These are phyloP conservation scores for Alauda arvensis DNA, from an alignment of 2,797 vertebrate species.

Conservation along the genomic window DNA sequence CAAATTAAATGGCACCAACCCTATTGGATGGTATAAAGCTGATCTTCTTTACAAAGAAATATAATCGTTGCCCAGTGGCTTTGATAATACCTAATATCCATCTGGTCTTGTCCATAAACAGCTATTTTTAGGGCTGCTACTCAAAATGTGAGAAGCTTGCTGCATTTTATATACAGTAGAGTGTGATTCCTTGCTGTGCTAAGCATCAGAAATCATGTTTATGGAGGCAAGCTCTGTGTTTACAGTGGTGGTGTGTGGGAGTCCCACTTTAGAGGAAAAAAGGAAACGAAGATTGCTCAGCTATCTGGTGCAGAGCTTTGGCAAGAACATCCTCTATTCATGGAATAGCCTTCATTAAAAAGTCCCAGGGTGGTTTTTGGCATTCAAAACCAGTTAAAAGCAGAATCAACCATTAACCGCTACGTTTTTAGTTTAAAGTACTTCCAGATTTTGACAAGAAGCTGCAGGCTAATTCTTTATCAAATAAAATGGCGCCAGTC, in stretches of 20 bases:
- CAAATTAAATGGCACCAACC: constrained; percentile 43
- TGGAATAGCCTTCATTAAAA: constrained; percentile 47
- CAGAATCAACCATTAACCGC: constrained; percentile 22
- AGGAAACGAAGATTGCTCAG: constrained; percentile 44
- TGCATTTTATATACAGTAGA: background rate
- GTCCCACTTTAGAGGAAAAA: constrained; percentile 43
- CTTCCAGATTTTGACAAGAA: constrained; percentile 33
- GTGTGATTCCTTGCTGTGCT: constrained; percentile 2
- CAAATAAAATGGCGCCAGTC: background rate
- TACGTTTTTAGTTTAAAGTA: constrained; percentile 27
- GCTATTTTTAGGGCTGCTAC: constrained; percentile 12
- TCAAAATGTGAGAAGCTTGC: constrained; percentile 13
- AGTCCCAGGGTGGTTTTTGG: constrained; percentile 40
- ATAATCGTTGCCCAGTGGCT: constrained; percentile 43
- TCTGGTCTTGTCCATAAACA: constrained; percentile 42
- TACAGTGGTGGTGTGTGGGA: constrained; percentile 36
- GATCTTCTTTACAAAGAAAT: constrained; percentile 51
- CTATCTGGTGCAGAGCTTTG: constrained; percentile 43
- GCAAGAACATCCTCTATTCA: constrained; percentile 55
- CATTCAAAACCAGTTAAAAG: constrained; percentile 41
- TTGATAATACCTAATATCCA: constrained; percentile 51
- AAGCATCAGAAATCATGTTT: constrained; percentile 35
- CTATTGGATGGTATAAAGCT: constrained; percentile 36
- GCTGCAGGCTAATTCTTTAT: constrained; percentile 11
- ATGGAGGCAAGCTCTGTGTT: constrained; percentile 16